phyloP scores from a whole-genome alignment of 2,797 vertebrate genomes.

The Channa striata region DNA sequence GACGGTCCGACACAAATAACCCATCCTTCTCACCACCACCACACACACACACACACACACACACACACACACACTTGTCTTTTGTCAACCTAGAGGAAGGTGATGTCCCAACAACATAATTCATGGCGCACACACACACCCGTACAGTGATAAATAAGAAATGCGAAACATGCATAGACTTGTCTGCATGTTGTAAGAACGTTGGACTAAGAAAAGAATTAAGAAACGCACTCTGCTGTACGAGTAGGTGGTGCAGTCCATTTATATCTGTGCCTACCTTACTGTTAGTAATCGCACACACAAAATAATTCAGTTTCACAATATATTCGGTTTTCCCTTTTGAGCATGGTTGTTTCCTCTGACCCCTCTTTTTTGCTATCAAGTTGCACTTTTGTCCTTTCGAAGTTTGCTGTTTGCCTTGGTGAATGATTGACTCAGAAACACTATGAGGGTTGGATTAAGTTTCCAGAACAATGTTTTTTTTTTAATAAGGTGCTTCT shows the following conservation, averaged over 20 bases:
- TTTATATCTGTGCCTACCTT: not conserved
- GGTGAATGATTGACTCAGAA: slow-evolving; percentile 82
- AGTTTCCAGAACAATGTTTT: slow-evolving; percentile 36
- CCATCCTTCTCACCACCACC: slow-evolving; percentile 45
- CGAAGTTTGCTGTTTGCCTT: slow-evolving; percentile 68
- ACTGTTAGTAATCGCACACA: slow-evolving; percentile 8
- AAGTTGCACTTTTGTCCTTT: slow-evolving; percentile 75
- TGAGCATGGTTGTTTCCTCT: not conserved
- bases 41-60: slow-evolving; percentile 27
- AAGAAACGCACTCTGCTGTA: not conserved
- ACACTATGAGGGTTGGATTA: not conserved
- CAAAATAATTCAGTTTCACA: slow-evolving; percentile 5
- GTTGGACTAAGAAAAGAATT: not conserved
- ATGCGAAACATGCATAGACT: slow-evolving; percentile 37
- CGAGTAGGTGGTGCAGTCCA: not conserved
- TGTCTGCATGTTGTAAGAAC: slow-evolving; percentile 38
- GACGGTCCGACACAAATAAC: slow-evolving; percentile 52
- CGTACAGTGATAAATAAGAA: not conserved
- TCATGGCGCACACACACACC: slow-evolving; percentile 8
- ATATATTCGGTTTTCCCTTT: not conserved
- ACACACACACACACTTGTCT: slow-evolving; percentile 11
- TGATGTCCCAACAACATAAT: too few relatives aligned
- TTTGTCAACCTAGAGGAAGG: too few relatives aligned
- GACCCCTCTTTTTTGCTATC: slow-evolving; percentile 60
- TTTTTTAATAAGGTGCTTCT: not conserved